Evolutionary conservation across 30 jellyfish, hydroid and myxozoan species (phyloP).

Genomic region (Aurelia aurita): DNA sequence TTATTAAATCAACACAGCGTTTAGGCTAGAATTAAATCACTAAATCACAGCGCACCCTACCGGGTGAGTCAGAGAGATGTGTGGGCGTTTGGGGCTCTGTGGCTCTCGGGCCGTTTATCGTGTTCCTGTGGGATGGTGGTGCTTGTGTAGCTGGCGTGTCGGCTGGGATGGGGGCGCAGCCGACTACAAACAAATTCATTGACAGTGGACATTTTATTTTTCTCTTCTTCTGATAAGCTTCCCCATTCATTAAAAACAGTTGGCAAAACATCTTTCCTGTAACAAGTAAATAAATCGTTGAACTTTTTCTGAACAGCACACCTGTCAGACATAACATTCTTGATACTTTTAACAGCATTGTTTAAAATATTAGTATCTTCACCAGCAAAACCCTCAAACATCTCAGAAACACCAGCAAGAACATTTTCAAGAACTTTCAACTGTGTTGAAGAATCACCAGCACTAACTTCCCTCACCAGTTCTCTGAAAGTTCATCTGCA

Average conservation of each 20-base stretch:
- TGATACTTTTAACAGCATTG: too few relatives aligned
- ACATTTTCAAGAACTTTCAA: conserved; percentile 31
- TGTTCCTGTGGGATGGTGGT: too few relatives aligned
- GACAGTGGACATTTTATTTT: conserved; percentile 5
- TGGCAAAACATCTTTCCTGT: conserved; percentile 35
- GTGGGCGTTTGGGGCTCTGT: too few relatives aligned
- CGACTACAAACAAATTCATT: conserved; percentile 55
- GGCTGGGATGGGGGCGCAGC: too few relatives aligned
- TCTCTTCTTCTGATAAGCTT: conserved; percentile 1
- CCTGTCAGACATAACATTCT: conserved; percentile 5
- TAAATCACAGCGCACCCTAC: too few relatives aligned
- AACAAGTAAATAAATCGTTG: conserved; percentile 9
- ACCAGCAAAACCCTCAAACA: background rate
- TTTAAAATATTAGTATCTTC: too few relatives aligned
- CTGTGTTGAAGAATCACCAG: conserved; percentile 60
- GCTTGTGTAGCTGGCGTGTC: too few relatives aligned
- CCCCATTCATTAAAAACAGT: conserved; percentile 39
- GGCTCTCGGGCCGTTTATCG: too few relatives aligned
- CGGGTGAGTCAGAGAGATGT: too few relatives aligned
- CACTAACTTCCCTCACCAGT: conserved; percentile 2
- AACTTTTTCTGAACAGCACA: conserved; percentile 57
- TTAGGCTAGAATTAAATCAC: too few relatives aligned
- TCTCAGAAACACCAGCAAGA: conserved; percentile 3
- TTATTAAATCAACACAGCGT: too few relatives aligned
- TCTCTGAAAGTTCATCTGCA: background rate